Percentiles rank a stretch among this genome's conserved stretches.
phyloP scores from a whole-genome alignment of 1,140 invertebrate species.

The Diuraphis noxia region DNA sequence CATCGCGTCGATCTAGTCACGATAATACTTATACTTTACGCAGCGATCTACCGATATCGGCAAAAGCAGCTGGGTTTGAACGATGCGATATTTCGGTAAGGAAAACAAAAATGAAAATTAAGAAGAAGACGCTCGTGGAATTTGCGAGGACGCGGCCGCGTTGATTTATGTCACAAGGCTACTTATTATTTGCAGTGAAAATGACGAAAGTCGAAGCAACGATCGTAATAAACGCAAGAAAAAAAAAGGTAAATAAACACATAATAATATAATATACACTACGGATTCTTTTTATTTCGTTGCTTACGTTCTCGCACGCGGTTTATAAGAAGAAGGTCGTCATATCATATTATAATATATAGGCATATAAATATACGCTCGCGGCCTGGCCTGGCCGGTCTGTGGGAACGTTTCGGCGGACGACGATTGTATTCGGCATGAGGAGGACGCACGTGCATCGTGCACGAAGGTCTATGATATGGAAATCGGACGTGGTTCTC shows the following conservation, averaged over 20 bases:
- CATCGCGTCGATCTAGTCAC: background rate
- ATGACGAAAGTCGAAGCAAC: slow-evolving; percentile 32
- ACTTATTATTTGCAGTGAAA: background rate
- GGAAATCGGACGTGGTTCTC: slow-evolving; percentile 38
- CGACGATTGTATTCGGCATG: slow-evolving; percentile 5
- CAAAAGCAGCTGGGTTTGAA: background rate
- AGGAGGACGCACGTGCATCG: slow-evolving; percentile 17
- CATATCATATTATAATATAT: background rate
- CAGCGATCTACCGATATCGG: too few species aligned
- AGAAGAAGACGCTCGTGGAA: background rate
- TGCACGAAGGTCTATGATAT: slow-evolving; percentile 50
- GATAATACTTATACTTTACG: background rate
- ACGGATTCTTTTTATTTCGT: slow-evolving; percentile 15
- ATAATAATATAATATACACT: background rate
- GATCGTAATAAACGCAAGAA: slow-evolving; percentile 20
- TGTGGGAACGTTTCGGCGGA: slow-evolving; percentile 39
- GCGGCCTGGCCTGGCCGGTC: background rate
- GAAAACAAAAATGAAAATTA: background rate
- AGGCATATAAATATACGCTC: too few species aligned
- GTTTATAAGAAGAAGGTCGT: slow-evolving; percentile 7
- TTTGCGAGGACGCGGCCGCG: slow-evolving; percentile 12
- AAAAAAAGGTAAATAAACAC: background rate
- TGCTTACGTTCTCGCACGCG: background rate
- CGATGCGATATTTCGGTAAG: background rate
- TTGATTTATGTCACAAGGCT: slow-evolving; percentile 51